Percentiles rank a stretch among this genome's conserved stretches.
These are phyloP conservation scores for Nebria ingens DNA, from an alignment of 1,140 invertebrate genomes.

Conservation along the genomic window DNA sequence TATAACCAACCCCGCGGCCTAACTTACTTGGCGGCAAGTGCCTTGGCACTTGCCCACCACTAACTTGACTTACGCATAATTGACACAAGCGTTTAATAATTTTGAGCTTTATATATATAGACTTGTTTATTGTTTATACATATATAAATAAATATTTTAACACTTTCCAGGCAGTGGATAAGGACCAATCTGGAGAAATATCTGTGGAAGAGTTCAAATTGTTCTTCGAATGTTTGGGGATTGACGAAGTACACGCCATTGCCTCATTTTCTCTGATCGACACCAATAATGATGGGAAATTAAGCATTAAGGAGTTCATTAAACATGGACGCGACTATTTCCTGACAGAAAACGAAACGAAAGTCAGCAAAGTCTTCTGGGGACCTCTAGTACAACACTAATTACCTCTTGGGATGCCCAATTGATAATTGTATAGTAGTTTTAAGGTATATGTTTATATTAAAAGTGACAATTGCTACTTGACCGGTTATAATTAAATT, in stretches of 20 bases:
- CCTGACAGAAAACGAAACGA: constrained; percentile 59
- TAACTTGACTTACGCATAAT: no score
- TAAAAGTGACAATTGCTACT: no score
- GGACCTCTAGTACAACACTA: constrained; percentile 53
- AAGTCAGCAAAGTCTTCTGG: constrained; percentile 75
- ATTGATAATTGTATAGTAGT: no score
- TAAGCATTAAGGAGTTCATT: constrained; percentile 66
- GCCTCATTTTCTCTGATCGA: constrained; percentile 68
- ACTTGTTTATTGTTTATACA: no score
- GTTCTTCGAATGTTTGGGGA: constrained; percentile 68
- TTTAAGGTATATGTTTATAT: neutral
- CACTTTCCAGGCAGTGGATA: constrained; percentile 61
- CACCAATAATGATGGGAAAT: constrained; percentile 61
- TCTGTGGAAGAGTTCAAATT: constrained; percentile 70
- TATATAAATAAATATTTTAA: constrained; percentile 11
- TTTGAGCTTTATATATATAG: neutral
- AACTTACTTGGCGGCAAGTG: no score
- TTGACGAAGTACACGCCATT: constrained; percentile 59
- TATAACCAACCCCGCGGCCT: no score
- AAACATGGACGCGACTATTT: constrained; percentile 69
- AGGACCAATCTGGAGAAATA: constrained; percentile 64
- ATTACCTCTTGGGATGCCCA: no score
- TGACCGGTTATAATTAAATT: no score
- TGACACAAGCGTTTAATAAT: no score
- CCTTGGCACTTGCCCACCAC: no score